phyloP scores from a whole-genome alignment of 2,797 vertebrate genomes.

The Poecilia picta region DNA sequence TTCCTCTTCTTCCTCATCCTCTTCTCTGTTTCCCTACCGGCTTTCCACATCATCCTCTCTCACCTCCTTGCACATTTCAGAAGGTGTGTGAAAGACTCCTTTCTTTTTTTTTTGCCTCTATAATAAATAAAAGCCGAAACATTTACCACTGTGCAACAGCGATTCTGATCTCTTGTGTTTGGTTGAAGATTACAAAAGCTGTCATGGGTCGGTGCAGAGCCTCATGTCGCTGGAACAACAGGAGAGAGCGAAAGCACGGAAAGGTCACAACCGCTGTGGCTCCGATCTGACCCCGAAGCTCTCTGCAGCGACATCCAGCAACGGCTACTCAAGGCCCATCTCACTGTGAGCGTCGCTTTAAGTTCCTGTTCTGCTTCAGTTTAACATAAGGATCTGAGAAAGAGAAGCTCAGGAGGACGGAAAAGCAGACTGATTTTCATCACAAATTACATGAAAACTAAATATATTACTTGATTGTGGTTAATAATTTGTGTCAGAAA shows the following conservation, averaged over 20 bases:
- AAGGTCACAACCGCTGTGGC: conserved; percentile 63
- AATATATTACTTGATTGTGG: neutral
- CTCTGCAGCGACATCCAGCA: conserved; percentile 84
- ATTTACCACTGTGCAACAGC: neutral
- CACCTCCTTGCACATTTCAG: conserved; percentile 90
- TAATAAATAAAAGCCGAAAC: neutral
- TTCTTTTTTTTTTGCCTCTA: neutral
- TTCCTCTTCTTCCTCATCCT: conserved; percentile 85
- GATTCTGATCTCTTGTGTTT: conserved; percentile 21
- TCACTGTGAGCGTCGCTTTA: conserved; percentile 86
- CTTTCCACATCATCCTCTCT: conserved; percentile 89
- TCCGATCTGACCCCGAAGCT: conserved; percentile 85
- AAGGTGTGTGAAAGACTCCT: conserved; percentile 63
- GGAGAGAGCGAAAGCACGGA: conserved; percentile 67
- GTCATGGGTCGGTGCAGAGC: conserved; percentile 92
- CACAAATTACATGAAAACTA: neutral
- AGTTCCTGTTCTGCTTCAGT: neutral
- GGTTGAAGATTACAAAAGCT: conserved; percentile 90
- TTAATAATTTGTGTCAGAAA: neutral
- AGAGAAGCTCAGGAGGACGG: neutral
- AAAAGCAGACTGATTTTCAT: neutral
- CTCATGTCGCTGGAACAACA: conserved; percentile 88
- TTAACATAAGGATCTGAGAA: neutral
- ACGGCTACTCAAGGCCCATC: conserved; percentile 93
- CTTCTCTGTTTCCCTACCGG: conserved; percentile 80